Percentiles rank a stretch among this genome's conserved stretches.
These are phyloP conservation scores for Trichacis sp. DNA, from an alignment of 2,888 invertebrate species.

Conservation along the genomic window DNA sequence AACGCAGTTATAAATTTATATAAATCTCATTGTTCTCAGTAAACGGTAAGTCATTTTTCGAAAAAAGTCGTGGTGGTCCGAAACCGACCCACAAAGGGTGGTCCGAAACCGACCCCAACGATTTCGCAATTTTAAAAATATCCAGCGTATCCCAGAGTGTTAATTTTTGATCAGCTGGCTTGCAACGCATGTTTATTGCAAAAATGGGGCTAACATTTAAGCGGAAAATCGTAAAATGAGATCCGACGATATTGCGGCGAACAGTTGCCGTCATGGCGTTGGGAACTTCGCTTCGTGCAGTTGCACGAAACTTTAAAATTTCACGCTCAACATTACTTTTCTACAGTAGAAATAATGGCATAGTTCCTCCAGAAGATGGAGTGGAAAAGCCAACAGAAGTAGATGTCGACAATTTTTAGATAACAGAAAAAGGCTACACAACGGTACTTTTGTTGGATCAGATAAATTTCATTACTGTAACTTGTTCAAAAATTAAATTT, in stretches of 20 bases:
- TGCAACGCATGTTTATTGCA: no score
- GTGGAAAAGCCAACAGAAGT: neutral
- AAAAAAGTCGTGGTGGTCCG: no score
- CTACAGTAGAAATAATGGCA: slow-evolving; percentile 17
- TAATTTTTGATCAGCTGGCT: neutral
- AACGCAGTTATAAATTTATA: no score
- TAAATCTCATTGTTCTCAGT: no score
- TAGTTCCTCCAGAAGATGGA: no score
- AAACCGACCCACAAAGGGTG: no score
- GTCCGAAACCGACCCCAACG: neutral
- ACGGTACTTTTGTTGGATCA: neutral
- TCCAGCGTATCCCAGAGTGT: neutral
- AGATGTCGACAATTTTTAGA: slow-evolving; percentile 9
- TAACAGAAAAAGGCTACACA: slow-evolving; percentile 5
- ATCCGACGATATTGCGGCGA: neutral
- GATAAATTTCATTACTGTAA: neutral
- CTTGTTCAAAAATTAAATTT: no score
- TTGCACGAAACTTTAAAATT: slow-evolving; percentile 16
- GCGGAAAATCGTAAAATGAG: no score
- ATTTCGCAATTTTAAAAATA: neutral
- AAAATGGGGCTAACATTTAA: no score
- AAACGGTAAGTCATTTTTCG: no score
- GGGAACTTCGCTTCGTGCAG: slow-evolving; percentile 23
- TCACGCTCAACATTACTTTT: slow-evolving; percentile 22
- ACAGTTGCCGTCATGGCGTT: slow-evolving; percentile 9